phyloP scores from a whole-genome alignment of 2,888 invertebrate genomes.

The Pseudanteris insignis region DNA sequence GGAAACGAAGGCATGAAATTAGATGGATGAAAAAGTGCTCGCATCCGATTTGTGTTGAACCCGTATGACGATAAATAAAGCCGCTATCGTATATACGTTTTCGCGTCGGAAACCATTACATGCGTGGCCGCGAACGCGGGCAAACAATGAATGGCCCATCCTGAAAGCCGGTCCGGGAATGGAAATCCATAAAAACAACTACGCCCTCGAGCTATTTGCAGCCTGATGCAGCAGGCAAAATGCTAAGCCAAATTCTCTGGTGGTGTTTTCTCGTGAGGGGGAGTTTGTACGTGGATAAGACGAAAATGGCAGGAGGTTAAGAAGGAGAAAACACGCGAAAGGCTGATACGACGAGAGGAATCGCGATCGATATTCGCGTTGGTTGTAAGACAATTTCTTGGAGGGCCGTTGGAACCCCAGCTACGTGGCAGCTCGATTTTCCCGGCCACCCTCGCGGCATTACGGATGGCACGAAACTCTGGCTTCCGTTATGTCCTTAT shows the following conservation, averaged over 20 bases:
- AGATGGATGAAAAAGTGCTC: too few relatives aligned
- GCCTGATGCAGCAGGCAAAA: slow-evolving; percentile 33
- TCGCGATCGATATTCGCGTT: slow-evolving; percentile 58
- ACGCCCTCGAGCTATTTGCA: slow-evolving; percentile 33
- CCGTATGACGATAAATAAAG: slow-evolving; percentile 37
- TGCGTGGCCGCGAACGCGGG: slow-evolving; percentile 8
- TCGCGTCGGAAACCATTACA: slow-evolving; percentile 22
- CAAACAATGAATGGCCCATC: slow-evolving; percentile 33
- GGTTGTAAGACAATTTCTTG: slow-evolving; percentile 62
- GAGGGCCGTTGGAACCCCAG: slow-evolving; percentile 46
- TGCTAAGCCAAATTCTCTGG: slow-evolving; percentile 27
- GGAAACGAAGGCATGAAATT: too few relatives aligned
- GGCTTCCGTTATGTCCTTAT: slow-evolving; percentile 44
- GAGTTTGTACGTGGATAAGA: slow-evolving; percentile 8
- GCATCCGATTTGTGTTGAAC: too few relatives aligned
- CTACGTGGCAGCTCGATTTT: slow-evolving; percentile 27
- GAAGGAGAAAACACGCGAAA: slow-evolving; percentile 24
- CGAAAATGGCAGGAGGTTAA: slow-evolving; percentile 5
- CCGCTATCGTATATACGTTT: slow-evolving; percentile 1
- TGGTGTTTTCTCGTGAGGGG: slow-evolving; percentile 8
- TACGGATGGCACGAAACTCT: slow-evolving; percentile 34
- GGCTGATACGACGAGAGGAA: slow-evolving; percentile 40
- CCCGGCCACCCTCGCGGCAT: slow-evolving; percentile 30
- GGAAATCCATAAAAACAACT: slow-evolving; percentile 35
- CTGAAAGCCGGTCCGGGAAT: slow-evolving; percentile 23